These are phyloP conservation scores for Climacteris rufus DNA, from an alignment of 2,113 vertebrate genomes.

Conservation along the genomic window DNA sequence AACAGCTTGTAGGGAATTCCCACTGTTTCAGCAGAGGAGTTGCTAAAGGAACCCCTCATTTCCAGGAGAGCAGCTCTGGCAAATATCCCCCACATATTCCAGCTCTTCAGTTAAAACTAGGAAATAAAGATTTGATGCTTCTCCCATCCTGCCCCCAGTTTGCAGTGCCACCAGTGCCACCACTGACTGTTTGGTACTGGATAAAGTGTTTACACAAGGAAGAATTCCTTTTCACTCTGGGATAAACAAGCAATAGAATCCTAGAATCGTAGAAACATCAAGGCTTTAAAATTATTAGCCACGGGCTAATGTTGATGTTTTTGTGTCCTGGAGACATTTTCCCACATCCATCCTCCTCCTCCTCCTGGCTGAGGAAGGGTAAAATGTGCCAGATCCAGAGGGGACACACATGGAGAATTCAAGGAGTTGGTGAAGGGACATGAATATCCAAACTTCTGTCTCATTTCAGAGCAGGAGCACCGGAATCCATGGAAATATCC, in stretches of 20 bases:
- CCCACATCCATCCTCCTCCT: not conserved
- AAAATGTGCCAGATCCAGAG: not conserved
- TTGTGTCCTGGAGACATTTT: not conserved
- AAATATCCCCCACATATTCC: not conserved
- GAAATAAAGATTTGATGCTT: not conserved
- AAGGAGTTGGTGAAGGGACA: fast-evolving
- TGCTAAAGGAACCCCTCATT: not conserved
- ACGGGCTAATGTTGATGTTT: fast-evolving
- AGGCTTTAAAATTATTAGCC: too few species aligned
- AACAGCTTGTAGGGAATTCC: not conserved
- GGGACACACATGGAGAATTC: too few species aligned
- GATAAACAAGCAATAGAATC: not conserved
- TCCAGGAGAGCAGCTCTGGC: not conserved
- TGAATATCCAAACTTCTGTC: not conserved
- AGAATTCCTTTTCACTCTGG: not conserved
- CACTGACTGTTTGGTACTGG: not conserved
- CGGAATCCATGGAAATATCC: not conserved
- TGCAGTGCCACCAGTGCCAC: not conserved
- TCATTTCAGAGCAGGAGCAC: not conserved
- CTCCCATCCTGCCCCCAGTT: too few species aligned
- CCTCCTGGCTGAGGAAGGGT: not conserved
- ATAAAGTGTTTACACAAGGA: not conserved
- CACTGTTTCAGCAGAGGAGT: not conserved
- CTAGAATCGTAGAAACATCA: fast-evolving
- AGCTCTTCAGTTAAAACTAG: not conserved